Evolutionary conservation across 1,140 invertebrate genomes (phyloP), one percentile per base, ranked within the genome.

Genomic region (Yoshiicerus persimilis): DNA sequence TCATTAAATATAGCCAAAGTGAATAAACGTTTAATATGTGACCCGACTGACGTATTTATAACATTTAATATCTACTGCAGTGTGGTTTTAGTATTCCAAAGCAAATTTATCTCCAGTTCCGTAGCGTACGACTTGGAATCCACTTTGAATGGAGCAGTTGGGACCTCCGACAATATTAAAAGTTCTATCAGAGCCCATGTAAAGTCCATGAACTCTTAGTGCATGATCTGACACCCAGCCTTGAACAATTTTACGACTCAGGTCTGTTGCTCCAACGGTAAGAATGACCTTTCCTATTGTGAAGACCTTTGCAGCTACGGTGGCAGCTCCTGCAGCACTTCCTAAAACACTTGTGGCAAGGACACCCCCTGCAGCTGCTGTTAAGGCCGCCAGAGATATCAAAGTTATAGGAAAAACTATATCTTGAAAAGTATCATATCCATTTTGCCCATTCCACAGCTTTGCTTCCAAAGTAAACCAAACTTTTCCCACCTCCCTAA

Each of bases 191-290:
- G 56, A 80, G 16, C 87, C 87, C 87, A 88, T 88, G 66, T 77
- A 88, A 80, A 88, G 56, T 20, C 87, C 87, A n/a, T 88, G 87
- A 84, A 84, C 87, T 84, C 87, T 66, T n/a, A 87, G 10, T 32
- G 84, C 87, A 77, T 38, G 38, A 56, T 88, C 87, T 34, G 64
- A 85, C 23, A 88, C 85, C 87, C 87, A 88, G 25, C 41, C 64
- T 47, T 86, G 84, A 36, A 88, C 36, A 11, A 86, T 34, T 41
- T 86, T 88, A 34, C 85, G 83, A 27, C 83, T 86, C 3, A 38
- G 62, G 34, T 88, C 84, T 8, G 87, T 32, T 3, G 41, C 27
- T 30, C 47, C 87, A 27, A 70, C 87, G 34, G 87, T 36, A 16
- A 88, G 27, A 34, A 88, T 75, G 16, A 88, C 87, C 75, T 88